Percentiles rank a stretch among this genome's conserved stretches.
Evolutionary conservation across 2,113 vertebrate species (phyloP).

Genomic region (Pardalotus punctatus): DNA sequence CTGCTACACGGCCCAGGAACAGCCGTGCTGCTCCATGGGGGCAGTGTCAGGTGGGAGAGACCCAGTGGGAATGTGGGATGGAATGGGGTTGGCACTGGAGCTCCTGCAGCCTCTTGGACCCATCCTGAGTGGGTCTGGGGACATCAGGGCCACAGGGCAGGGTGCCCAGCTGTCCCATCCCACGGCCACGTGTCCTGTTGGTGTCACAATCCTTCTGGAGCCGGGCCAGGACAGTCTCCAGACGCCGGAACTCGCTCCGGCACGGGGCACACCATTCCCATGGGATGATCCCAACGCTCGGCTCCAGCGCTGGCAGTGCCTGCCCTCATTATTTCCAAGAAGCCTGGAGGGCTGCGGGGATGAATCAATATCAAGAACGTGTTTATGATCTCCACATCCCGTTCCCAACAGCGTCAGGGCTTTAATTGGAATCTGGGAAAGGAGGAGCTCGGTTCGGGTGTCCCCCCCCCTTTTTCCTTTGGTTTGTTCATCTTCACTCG

Average conservation of each 20-base stretch:
- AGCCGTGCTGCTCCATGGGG: neutral
- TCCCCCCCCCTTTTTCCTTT: neutral
- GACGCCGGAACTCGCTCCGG: neutral
- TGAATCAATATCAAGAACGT: constrained; percentile 66
- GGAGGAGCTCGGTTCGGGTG: neutral
- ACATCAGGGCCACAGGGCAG: accelerated
- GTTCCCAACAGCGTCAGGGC: constrained; percentile 14
- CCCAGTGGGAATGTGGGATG: neutral
- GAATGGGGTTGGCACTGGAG: too few relatives aligned
- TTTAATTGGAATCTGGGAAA: constrained; percentile 35
- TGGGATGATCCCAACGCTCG: constrained; percentile 33
- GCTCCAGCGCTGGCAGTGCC: constrained; percentile 45
- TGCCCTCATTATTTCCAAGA: constrained; percentile 67
- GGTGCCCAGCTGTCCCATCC: neutral
- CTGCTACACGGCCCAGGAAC: neutral
- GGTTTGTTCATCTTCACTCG: neutral
- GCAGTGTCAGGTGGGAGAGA: neutral
- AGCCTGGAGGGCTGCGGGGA: constrained; percentile 59
- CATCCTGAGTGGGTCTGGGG: accelerated
- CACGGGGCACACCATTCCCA: neutral
- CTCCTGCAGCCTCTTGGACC: neutral
- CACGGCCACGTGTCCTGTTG: accelerated
- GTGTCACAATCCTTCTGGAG: neutral
- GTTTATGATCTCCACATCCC: constrained; percentile 46
- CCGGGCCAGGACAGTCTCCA: neutral